Conservation (phyloP, 64 coral and sea anemone genomes). For the Stichodactyla mertensii region DNA sequence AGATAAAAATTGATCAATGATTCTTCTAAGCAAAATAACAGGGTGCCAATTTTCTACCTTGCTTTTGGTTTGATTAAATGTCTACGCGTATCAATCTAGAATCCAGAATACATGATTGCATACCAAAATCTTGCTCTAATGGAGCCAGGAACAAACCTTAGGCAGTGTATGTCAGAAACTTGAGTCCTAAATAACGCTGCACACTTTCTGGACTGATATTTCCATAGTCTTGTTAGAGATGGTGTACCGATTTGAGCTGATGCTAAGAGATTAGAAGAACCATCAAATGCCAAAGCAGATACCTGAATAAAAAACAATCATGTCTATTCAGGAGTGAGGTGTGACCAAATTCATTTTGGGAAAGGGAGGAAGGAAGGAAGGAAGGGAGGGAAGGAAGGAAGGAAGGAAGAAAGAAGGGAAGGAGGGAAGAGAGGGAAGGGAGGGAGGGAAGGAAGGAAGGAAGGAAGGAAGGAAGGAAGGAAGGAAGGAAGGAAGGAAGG, state of each 20-base stretch:
- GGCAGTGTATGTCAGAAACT: constrained; percentile 62
- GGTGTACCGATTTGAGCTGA: constrained; percentile 81
- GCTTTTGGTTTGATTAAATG: neutral
- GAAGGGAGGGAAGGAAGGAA: no score
- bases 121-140: neutral
- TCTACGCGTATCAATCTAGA: neutral
- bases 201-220: constrained; percentile 77
- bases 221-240: constrained; percentile 88
- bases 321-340: no score
- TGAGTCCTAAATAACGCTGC: constrained; percentile 80
- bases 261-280: constrained; percentile 61
- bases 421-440: no score
- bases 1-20: neutral
- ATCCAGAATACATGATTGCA: no score
- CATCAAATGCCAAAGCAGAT: constrained; percentile 90
- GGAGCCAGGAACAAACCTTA: constrained; percentile 47
- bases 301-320: constrained; percentile 34
- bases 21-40: neutral
- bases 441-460: no score
- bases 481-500: no score
- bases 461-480: no score
- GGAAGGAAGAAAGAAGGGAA: no score
- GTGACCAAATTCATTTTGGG: no score
- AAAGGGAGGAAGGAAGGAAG: no score
- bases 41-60: no score